A percentile compares a stretch with the other conserved stretches of the same genome.
These are phyloP conservation scores for Calyptommatus sinebrachiatus DNA, from an alignment of 2,113 vertebrate genomes.

Conservation along the genomic window DNA sequence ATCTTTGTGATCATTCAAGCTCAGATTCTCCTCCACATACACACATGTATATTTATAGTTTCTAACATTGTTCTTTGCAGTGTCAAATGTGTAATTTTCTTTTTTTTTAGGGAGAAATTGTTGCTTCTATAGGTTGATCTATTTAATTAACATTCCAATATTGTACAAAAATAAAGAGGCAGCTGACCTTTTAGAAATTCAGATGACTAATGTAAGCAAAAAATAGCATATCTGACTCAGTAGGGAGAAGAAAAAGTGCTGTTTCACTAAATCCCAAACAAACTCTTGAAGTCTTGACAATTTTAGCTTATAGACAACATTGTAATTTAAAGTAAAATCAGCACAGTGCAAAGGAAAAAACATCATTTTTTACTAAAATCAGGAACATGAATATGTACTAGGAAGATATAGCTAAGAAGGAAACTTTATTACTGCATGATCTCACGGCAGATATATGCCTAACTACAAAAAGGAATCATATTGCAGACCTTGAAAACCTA, in stretches of 20 bases:
- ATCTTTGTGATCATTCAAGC: no score
- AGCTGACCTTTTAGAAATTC: conserved; percentile 36
- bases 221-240: conserved; percentile 28
- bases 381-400: conserved; percentile 10
- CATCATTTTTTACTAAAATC: conserved; percentile 10
- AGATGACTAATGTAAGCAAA: conserved; percentile 36
- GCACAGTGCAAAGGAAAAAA: conserved; percentile 46
- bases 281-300: conserved; percentile 24
- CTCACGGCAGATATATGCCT: no score
- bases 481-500: no score
- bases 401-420: conserved; percentile 16
- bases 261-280: conserved; percentile 3
- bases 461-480: no score
- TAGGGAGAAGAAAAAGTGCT: neutral
- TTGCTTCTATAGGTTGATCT: conserved; percentile 43
- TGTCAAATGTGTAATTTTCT: conserved; percentile 26
- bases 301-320: conserved; percentile 35
- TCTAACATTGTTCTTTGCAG: conserved; percentile 24
- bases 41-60: conserved; percentile 28
- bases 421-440: neutral
- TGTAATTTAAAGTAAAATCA: conserved; percentile 6
- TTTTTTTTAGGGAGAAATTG: conserved; percentile 23
- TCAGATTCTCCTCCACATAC: neutral
- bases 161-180: conserved; percentile 36
- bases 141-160: conserved; percentile 33